Evolutionary conservation across 2,113 vertebrate genomes (phyloP).

Genomic region (Syngnathus scovelli): DNA sequence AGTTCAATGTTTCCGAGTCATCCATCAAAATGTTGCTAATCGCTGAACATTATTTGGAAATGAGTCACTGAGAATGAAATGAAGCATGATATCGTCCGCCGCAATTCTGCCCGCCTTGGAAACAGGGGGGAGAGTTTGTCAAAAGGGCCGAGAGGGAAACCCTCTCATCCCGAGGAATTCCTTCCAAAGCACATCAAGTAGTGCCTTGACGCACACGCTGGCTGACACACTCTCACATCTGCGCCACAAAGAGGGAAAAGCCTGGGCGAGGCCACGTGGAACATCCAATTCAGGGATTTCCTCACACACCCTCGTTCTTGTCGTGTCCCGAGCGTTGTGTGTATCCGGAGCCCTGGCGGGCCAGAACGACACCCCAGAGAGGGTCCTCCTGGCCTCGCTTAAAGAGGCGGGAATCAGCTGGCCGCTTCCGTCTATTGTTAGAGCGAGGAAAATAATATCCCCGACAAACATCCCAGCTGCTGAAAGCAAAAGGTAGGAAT

Average conservation of each 20-base stretch:
- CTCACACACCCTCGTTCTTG: conserved; percentile 59
- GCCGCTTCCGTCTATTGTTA: conserved; percentile 60
- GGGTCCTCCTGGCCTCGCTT: conserved; percentile 19
- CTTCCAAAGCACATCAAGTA: conserved; percentile 27
- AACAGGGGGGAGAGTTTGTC: conserved; percentile 39
- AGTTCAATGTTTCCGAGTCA: neutral
- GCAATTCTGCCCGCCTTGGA: conserved; percentile 47
- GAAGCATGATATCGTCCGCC: conserved; percentile 10
- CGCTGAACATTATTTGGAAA: conserved; percentile 4
- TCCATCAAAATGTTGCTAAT: neutral
- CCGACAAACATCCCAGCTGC: neutral
- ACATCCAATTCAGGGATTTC: conserved; percentile 55
- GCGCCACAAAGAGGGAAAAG: conserved; percentile 1
- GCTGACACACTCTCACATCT: conserved; percentile 10
- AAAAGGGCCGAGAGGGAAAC: conserved; percentile 59
- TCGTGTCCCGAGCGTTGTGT: conserved; percentile 54
- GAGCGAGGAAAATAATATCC: conserved; percentile 22
- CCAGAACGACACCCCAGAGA: conserved; percentile 53
- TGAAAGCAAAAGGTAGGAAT: conserved; percentile 1
- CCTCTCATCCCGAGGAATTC: conserved; percentile 56
- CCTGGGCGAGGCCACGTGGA: neutral
- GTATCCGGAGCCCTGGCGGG: conserved; percentile 38
- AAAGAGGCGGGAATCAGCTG: conserved; percentile 35
- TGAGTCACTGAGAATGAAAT: conserved; percentile 8
- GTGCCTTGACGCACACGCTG: conserved; percentile 6